These are phyloP conservation scores for Gadus chalcogrammus DNA, from an alignment of 2,113 vertebrate species.

Conservation along the genomic window DNA sequence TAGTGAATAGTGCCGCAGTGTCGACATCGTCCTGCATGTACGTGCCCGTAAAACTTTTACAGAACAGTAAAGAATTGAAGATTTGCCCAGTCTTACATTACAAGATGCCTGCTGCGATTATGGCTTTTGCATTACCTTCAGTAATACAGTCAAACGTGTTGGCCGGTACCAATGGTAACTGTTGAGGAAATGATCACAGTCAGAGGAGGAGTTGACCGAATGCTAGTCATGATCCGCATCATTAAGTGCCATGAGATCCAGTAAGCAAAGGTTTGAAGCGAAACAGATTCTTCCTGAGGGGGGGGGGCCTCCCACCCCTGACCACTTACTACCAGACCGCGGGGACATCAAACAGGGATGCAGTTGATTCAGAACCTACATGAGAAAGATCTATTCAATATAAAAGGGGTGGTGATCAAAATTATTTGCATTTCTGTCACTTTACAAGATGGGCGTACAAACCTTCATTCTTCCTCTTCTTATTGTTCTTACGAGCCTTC, in stretches of 20 bases:
- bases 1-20: slow-evolving; percentile 26
- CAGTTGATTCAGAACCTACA: slow-evolving; percentile 43
- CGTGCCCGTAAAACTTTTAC: slow-evolving; percentile 7
- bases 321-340: slow-evolving; percentile 69
- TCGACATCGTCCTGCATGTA: slow-evolving; percentile 31
- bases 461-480: slow-evolving; percentile 84
- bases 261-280: background rate
- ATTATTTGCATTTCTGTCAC: background rate
- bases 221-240: slow-evolving; percentile 19
- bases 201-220: slow-evolving; percentile 4
- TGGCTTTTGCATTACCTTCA: slow-evolving; percentile 52
- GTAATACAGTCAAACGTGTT: slow-evolving; percentile 34
- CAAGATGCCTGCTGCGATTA: slow-evolving; percentile 57
- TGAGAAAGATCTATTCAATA: background rate
- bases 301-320: background rate
- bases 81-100: slow-evolving; percentile 47
- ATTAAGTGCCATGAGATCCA: slow-evolving; percentile 32
- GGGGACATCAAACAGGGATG: slow-evolving; percentile 71
- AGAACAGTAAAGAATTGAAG: slow-evolving; percentile 14
- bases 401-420: background rate
- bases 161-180: slow-evolving; percentile 30
- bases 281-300: background rate
- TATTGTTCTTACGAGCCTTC: slow-evolving; percentile 81
- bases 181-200: slow-evolving; percentile 31
- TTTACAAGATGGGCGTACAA: background rate